These are phyloP conservation scores for Acromyrmex echinatior DNA, from an alignment of 1,140 invertebrate species.

Conservation along the genomic window DNA sequence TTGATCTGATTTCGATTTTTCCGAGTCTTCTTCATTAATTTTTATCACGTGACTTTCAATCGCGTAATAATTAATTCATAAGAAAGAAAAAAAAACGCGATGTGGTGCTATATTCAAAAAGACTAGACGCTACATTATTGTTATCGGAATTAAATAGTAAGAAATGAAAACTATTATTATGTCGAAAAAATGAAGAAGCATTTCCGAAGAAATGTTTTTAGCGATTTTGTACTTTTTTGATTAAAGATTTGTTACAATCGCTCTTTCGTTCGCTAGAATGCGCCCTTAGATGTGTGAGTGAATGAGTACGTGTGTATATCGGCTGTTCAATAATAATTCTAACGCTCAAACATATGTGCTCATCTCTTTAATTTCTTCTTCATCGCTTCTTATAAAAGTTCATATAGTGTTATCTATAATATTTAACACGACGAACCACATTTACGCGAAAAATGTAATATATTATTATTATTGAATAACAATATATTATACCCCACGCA, in stretches of 20 bases:
- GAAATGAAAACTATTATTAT: slow-evolving; percentile 76
- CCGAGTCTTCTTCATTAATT: slow-evolving; percentile 6
- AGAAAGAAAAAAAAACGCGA: slow-evolving; percentile 77
- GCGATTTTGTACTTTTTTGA: slow-evolving; percentile 86
- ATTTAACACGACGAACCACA: slow-evolving; percentile 51
- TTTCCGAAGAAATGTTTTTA: slow-evolving; percentile 77
- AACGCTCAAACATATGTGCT: slow-evolving; percentile 62
- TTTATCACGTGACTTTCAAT: slow-evolving; percentile 1
- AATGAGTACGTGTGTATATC: slow-evolving; percentile 20
- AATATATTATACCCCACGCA: slow-evolving; percentile 33
- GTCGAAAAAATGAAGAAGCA: slow-evolving; percentile 74
- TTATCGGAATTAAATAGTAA: slow-evolving; percentile 77
- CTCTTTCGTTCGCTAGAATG: slow-evolving; percentile 66
- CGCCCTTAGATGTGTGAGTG: slow-evolving; percentile 31
- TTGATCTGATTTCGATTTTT: not conserved
- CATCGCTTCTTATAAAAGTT: slow-evolving; percentile 71
- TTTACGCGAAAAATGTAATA: slow-evolving; percentile 27
- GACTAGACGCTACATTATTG: slow-evolving; percentile 83
- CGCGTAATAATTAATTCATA: slow-evolving; percentile 26
- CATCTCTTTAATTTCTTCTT: slow-evolving; percentile 55
- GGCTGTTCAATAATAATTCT: slow-evolving; percentile 45
- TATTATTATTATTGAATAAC: slow-evolving; percentile 33
- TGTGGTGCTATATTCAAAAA: slow-evolving; percentile 75
- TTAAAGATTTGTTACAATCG: slow-evolving; percentile 79
- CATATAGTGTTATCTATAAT: slow-evolving; percentile 35